Evolutionary conservation across 2,113 vertebrate species (phyloP).

Genomic region (Oncorhynchus mykiss): DNA sequence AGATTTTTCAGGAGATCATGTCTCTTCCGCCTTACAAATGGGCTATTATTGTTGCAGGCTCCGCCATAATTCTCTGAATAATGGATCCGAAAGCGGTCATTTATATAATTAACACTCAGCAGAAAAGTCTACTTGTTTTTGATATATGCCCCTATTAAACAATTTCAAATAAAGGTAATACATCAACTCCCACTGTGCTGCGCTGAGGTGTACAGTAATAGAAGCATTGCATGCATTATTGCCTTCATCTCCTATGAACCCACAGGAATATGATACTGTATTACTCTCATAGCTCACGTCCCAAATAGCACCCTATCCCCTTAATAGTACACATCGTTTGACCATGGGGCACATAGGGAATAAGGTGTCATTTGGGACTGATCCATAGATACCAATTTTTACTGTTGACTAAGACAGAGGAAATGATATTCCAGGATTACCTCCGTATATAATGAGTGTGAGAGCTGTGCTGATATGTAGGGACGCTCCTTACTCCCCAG

Average conservation of each 20-base stretch:
- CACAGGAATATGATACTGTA: no score
- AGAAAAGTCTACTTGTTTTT: conserved; percentile 42
- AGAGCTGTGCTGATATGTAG: not conserved
- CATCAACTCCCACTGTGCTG: conserved; percentile 14
- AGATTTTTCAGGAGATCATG: conserved; percentile 50
- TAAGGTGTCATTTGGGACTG: not conserved
- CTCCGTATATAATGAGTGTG: not conserved
- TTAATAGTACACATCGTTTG: not conserved
- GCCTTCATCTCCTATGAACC: no score
- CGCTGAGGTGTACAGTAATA: conserved; percentile 29
- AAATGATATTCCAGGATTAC: not conserved
- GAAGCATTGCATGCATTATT: not conserved
- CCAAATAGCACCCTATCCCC: not conserved
- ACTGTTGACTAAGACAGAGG: not conserved
- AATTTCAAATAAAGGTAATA: conserved; percentile 23
- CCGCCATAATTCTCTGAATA: conserved; percentile 56
- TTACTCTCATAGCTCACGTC: no score
- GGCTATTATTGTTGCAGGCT: conserved; percentile 55
- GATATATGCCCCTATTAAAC: conserved; percentile 29
- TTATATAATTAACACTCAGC: conserved; percentile 45
- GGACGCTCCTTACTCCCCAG: conserved; percentile 7
- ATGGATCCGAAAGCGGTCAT: conserved; percentile 53
- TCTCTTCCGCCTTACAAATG: conserved; percentile 54
- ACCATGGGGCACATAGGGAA: no score
- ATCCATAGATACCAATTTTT: not conserved